Evolutionary conservation across 1,140 invertebrate genomes (phyloP).

Genomic region (Drosophila jambulina): DNA sequence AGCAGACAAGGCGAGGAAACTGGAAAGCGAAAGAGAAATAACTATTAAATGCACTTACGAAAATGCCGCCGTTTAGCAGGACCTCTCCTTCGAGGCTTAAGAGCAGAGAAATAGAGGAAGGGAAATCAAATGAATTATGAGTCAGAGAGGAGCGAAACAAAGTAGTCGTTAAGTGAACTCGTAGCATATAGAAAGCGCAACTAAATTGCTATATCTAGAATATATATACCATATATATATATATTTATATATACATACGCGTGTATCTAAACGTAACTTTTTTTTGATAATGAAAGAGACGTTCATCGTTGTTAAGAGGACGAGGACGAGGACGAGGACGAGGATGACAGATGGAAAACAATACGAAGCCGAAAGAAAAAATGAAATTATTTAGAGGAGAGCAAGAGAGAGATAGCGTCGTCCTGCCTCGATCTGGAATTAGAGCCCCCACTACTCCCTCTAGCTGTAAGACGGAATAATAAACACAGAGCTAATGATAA

Average conservation of each 20-base stretch:
- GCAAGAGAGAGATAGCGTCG: not conserved
- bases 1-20: constrained; percentile 23
- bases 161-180: constrained; percentile 40
- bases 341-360: not conserved
- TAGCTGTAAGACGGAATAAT: constrained; percentile 26
- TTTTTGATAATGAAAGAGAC: constrained; percentile 34
- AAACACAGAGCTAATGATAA: constrained; percentile 17
- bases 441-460: constrained; percentile 6
- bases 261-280: constrained; percentile 39
- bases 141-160: constrained; percentile 23
- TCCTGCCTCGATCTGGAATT: not conserved
- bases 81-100: not conserved
- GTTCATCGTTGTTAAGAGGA: constrained; percentile 50
- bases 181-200: constrained; percentile 44
- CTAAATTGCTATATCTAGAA: constrained; percentile 37
- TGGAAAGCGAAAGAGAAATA: constrained; percentile 1
- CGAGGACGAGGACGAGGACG: constrained; percentile 3
- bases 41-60: constrained; percentile 45
- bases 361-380: constrained; percentile 11
- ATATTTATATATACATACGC: constrained; percentile 32
- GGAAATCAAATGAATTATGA: constrained; percentile 1
- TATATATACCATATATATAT: constrained; percentile 20
- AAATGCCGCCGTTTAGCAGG: constrained; percentile 65
- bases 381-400: constrained; percentile 20
- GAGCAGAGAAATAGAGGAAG: not conserved